Evolutionary conservation across 1,140 invertebrate species (phyloP).

Genomic region (Brachionus paranguensis): DNA sequence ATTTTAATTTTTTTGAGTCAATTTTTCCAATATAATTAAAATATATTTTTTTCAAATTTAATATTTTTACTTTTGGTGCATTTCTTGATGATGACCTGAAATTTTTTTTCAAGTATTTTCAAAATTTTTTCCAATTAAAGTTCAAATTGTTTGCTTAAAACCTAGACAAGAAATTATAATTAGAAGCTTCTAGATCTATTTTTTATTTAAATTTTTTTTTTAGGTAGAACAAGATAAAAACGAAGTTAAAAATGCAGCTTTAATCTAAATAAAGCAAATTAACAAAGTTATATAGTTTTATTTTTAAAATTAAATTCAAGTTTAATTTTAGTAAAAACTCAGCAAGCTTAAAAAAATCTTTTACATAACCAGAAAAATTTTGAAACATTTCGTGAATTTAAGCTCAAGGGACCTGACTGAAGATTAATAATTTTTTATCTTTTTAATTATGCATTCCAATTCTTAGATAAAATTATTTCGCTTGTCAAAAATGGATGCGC

Average conservation of each 20-base stretch:
- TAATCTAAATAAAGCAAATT: background rate
- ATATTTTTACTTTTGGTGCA: too few species aligned
- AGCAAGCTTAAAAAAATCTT: background rate
- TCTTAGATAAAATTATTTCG: constrained; percentile 9
- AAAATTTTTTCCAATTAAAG: background rate
- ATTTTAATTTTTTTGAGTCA: background rate
- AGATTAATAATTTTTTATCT: background rate
- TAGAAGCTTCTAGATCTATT: too few species aligned
- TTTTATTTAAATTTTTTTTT: background rate
- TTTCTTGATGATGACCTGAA: too few species aligned
- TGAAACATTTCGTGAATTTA: background rate
- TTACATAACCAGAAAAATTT: background rate
- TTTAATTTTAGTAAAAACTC: background rate
- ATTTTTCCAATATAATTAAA: background rate
- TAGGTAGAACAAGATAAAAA: background rate
- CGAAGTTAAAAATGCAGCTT: background rate
- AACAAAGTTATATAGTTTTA: background rate
- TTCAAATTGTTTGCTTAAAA: too few species aligned
- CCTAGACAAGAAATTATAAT: too few species aligned
- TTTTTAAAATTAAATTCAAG: background rate
- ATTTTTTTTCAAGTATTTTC: too few species aligned
- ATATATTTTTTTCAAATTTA: too few species aligned
- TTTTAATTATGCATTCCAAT: background rate
- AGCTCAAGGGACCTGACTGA: background rate
- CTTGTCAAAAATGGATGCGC: background rate